Evolutionary conservation across 2,888 invertebrate species (phyloP), one percentile per base, ranked within the genome.

Genomic region (Drosophila emarginata): DNA sequence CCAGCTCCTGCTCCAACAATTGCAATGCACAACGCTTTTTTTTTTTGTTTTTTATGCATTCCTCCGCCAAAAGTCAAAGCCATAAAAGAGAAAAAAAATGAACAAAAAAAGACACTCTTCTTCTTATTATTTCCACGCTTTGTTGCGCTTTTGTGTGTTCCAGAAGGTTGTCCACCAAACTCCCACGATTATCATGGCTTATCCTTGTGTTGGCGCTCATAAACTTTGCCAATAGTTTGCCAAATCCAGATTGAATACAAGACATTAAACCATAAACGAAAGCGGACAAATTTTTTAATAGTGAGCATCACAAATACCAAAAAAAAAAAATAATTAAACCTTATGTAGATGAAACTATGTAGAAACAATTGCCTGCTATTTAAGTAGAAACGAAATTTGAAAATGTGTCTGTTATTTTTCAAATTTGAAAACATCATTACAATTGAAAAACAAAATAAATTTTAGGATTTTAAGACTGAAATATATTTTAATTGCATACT

Each of bases 31-130:
- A 21, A 45, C 11, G 53, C 64, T 69, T 61, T 32, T 32, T 32
- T 32, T 32, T 53, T 78, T 72, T 76, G 64, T 76, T 79, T 54
- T 77, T 87, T 74, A 87, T 81, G 83, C 77, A 86, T 85, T 87
- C 61, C 71, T 64, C 78, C 45, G 45, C 45, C 45, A 45, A 45
- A 45, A 45, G 45, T 45, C 72, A 79, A 73, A 70, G 71, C 80
- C 88, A 88, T 86, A 88, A 88, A 86, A 83, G 80, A 45, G 15
- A 15, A 15, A 45, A 40, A 1, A 4, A 18, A 45, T 9, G 9
- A 15, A 15, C 0, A 7, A 15, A 45, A 45, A 45, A 45, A 45
- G 18, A 15, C 6, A 12, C 37, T 45, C 45, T 11, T 45, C 21
- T 12, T 70, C 71, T 72, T 83, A 36, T 88, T 82, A 88, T 80